These are phyloP conservation scores for Avahi laniger DNA, from an alignment of 2,797 vertebrate genomes.

Conservation along the genomic window DNA sequence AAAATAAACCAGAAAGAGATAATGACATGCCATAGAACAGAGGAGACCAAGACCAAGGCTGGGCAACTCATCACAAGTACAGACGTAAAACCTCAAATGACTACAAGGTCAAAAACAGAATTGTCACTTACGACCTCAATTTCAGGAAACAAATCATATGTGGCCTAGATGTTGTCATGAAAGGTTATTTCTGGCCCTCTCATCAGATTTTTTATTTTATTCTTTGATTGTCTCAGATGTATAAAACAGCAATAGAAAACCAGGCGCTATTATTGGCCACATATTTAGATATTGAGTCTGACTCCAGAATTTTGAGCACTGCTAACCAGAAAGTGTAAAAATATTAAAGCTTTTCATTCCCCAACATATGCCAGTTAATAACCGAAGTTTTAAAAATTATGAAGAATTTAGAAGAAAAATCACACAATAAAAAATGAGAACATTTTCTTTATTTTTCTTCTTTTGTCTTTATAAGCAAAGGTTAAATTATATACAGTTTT, in stretches of 20 bases:
- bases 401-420: neutral
- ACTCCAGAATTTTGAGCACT: neutral
- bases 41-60: constrained; percentile 13
- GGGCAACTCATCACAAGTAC: constrained; percentile 57
- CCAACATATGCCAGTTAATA: neutral
- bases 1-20: constrained; percentile 57
- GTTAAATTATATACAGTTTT: neutral
- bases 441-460: neutral
- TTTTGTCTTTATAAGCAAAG: neutral
- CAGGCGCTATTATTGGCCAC: constrained; percentile 40
- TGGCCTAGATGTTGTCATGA: constrained; percentile 61
- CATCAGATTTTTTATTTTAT: constrained; percentile 62
- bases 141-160: constrained; percentile 76
- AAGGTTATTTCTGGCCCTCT: constrained; percentile 73
- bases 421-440: neutral
- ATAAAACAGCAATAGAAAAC: constrained; percentile 43
- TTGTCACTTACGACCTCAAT: constrained; percentile 69
- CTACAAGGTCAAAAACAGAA: constrained; percentile 71
- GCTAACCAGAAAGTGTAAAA: constrained; percentile 32
- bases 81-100: constrained; percentile 30
- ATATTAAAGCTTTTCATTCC: neutral
- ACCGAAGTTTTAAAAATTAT: neutral
- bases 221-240: constrained; percentile 68
- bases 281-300: constrained; percentile 54
- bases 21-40: constrained; percentile 49